These are phyloP conservation scores for Dicroscelio sp. DNA, from an alignment of 2,888 invertebrate genomes.

Conservation along the genomic window DNA sequence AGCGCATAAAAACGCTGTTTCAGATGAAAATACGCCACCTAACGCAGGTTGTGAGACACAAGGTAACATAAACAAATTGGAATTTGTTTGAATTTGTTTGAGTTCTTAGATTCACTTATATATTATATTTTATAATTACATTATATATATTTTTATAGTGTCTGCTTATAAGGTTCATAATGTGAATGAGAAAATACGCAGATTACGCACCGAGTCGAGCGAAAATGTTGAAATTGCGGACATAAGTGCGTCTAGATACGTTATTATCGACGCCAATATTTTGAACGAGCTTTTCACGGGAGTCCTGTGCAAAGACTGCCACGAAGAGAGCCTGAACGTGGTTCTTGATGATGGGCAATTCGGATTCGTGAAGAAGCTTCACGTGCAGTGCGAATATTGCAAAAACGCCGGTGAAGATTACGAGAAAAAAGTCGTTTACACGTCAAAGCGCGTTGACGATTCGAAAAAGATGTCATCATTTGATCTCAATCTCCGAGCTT, in stretches of 20 bases:
- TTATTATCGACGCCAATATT: not conserved
- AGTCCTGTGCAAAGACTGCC: not conserved
- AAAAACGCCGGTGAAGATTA: too few species aligned
- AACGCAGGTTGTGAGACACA: not conserved
- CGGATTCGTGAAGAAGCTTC: too few species aligned
- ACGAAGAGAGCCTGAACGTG: not conserved
- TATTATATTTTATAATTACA: not conserved
- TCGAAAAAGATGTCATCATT: not conserved
- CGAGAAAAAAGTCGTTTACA: too few species aligned
- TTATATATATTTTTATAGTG: not conserved
- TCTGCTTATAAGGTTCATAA: not conserved
- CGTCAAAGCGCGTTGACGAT: not conserved
- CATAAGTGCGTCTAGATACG: not conserved
- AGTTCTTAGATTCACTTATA: not conserved
- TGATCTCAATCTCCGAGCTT: not conserved
- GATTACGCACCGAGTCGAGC: not conserved
- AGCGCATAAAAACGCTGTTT: not conserved
- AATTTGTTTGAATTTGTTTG: not conserved
- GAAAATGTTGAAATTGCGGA: not conserved
- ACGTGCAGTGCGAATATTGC: too few species aligned
- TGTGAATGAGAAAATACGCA: slow-evolving; percentile 10
- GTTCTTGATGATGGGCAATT: not conserved
- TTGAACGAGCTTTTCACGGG: not conserved
- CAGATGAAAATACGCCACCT: not conserved
- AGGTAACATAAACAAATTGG: not conserved